phyloP scores from a whole-genome alignment of 2,113 vertebrate species.

The Beaufortia kweichowensis region DNA sequence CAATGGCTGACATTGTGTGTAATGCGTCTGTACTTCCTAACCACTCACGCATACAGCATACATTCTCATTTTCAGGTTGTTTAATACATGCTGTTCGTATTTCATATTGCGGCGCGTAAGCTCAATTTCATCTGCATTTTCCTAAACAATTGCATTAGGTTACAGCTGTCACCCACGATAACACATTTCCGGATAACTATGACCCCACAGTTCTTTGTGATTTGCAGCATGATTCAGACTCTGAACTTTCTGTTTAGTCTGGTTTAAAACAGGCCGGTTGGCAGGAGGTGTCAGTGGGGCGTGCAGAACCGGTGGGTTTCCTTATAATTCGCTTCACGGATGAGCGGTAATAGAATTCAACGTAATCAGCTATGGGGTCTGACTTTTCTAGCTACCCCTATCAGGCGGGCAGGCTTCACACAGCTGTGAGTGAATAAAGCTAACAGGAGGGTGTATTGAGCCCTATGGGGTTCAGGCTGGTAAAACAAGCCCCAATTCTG shows the following conservation, averaged over 20 bases:
- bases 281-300: slow-evolving; percentile 3
- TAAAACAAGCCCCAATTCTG: background rate
- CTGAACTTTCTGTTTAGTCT: slow-evolving; percentile 11
- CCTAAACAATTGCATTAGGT: background rate
- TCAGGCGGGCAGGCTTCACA: slow-evolving; percentile 27
- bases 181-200: background rate
- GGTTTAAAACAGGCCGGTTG: slow-evolving; percentile 19
- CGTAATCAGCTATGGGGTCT: slow-evolving; percentile 64
- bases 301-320: slow-evolving; percentile 41
- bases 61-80: background rate
- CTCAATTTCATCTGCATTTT: background rate
- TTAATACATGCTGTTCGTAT: too few species aligned
- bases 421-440: slow-evolving; percentile 40
- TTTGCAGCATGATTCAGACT: slow-evolving; percentile 2
- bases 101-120: too few species aligned
- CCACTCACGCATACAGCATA: background rate
- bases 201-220: background rate
- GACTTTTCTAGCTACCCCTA: slow-evolving; percentile 56
- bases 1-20: slow-evolving; percentile 40
- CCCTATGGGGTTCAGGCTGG: slow-evolving; percentile 7
- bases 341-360: slow-evolving; percentile 67
- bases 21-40: slow-evolving; percentile 19
- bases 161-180: background rate
- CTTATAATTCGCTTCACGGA: slow-evolving; percentile 69
- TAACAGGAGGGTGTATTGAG: slow-evolving; percentile 32